Conservation (phyloP, 1,140 invertebrate genomes). For the Amyelois transitella region DNA sequence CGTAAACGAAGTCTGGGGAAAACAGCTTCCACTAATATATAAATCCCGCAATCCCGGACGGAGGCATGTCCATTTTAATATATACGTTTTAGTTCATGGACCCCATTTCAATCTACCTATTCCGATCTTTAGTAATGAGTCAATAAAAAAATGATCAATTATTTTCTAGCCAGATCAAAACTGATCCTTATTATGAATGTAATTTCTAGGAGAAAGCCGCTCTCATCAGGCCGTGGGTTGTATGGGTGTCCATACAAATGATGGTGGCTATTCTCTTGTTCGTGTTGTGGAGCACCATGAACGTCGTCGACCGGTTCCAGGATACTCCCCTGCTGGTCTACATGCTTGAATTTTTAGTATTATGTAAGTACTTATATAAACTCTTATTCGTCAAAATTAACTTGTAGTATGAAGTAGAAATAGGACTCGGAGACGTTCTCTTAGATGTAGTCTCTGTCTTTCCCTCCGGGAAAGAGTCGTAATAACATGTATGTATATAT, state of each 20-base stretch:
- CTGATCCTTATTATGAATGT: background rate
- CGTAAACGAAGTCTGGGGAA: too few relatives aligned
- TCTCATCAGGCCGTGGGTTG: conserved; percentile 47
- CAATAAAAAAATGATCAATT: too few relatives aligned
- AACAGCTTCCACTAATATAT: too few relatives aligned
- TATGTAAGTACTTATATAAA: conserved; percentile 57
- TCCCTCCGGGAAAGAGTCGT: too few relatives aligned
- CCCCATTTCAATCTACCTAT: too few relatives aligned
- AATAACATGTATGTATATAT: background rate
- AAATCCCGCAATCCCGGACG: too few relatives aligned
- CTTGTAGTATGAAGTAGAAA: background rate
- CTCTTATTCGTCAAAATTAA: too few relatives aligned
- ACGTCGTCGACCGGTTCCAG: conserved; percentile 33
- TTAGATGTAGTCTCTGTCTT: too few relatives aligned
- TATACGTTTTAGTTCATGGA: too few relatives aligned
- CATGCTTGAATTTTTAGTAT: conserved; percentile 37
- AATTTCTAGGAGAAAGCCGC: conserved; percentile 34
- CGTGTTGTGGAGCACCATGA: conserved; percentile 46
- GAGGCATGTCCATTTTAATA: too few relatives aligned
- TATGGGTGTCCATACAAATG: conserved; percentile 51
- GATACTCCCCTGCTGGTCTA: conserved; percentile 38
- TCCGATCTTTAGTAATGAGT: too few relatives aligned
- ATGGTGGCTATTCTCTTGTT: conserved; percentile 34
- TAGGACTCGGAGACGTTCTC: background rate
- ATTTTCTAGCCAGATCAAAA: background rate